These are phyloP conservation scores for Hydropotes inermis DNA, from an alignment of 2,113 vertebrate species.

Conservation along the genomic window DNA sequence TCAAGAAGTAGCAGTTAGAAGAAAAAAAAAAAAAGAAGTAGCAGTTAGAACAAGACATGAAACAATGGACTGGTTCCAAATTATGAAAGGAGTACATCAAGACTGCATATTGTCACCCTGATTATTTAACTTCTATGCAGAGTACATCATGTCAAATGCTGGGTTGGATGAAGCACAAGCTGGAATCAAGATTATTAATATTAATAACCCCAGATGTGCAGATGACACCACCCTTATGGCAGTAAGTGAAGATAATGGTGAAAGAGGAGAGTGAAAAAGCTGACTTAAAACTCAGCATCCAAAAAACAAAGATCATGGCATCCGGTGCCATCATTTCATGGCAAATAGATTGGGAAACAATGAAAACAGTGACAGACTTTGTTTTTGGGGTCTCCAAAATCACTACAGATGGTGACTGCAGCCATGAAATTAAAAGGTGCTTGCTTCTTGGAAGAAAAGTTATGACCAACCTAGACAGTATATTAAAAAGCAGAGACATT, in stretches of 20 bases:
- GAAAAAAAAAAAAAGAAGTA: background rate
- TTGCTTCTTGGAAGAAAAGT: background rate
- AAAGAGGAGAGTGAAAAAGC: background rate
- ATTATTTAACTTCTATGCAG: background rate
- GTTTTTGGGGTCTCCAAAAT: background rate
- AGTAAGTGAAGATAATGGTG: rapidly evolving
- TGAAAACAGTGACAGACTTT: background rate
- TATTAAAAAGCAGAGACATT: background rate
- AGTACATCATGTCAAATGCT: background rate
- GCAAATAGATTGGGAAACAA: background rate
- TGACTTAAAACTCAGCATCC: background rate
- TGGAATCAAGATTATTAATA: background rate
- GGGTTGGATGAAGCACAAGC: background rate
- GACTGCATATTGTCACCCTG: background rate
- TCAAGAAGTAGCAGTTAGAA: background rate
- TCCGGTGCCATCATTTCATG: rapidly evolving
- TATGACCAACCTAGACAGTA: background rate
- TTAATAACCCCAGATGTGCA: background rate
- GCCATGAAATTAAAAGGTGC: background rate
- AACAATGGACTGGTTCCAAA: background rate
- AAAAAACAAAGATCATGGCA: background rate
- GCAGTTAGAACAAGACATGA: background rate
- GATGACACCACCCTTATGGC: background rate
- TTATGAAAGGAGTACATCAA: background rate
- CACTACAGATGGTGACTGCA: background rate